Conservation (phyloP, 1,140 invertebrate genomes). For the Capitella teleta region DNA sequence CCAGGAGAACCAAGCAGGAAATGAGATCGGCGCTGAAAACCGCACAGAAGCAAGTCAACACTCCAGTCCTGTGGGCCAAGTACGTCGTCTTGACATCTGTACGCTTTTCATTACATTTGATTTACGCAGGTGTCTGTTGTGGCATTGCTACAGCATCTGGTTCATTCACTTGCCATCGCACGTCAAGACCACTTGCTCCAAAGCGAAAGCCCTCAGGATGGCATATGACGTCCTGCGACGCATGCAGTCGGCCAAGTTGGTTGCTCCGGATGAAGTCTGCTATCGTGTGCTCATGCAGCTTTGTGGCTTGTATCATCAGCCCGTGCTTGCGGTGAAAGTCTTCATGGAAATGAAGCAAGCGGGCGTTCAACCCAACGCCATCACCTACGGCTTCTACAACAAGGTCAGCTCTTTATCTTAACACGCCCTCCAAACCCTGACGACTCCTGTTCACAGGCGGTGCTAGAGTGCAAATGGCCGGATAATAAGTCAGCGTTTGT, state of each 20-base stretch:
- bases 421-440: not conserved
- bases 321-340: slow-evolving; percentile 86
- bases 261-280: slow-evolving; percentile 86
- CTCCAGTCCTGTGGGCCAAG: slow-evolving; percentile 80
- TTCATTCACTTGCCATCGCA: slow-evolving; percentile 85
- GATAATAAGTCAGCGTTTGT: slow-evolving; percentile 68
- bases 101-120: no score
- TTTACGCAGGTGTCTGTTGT: slow-evolving; percentile 40
- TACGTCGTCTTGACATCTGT: slow-evolving; percentile 41
- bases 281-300: slow-evolving; percentile 97
- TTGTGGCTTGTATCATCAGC: slow-evolving; percentile 86
- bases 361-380: slow-evolving; percentile 88
- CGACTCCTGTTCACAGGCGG: slow-evolving; percentile 46
- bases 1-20: slow-evolving; percentile 85
- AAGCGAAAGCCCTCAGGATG: slow-evolving; percentile 64
- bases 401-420: slow-evolving; percentile 26
- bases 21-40: slow-evolving; percentile 73
- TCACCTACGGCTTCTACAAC: slow-evolving; percentile 88
- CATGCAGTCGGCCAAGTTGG: slow-evolving; percentile 67
- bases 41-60: slow-evolving; percentile 57
- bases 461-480: slow-evolving; percentile 89
- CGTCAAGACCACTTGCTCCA: slow-evolving; percentile 47
- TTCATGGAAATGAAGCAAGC: slow-evolving; percentile 90
- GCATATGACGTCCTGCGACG: slow-evolving; percentile 77
- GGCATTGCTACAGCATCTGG: slow-evolving; percentile 71